phyloP scores from a whole-genome alignment of 2,797 vertebrate species.

The Alectoris magna region DNA sequence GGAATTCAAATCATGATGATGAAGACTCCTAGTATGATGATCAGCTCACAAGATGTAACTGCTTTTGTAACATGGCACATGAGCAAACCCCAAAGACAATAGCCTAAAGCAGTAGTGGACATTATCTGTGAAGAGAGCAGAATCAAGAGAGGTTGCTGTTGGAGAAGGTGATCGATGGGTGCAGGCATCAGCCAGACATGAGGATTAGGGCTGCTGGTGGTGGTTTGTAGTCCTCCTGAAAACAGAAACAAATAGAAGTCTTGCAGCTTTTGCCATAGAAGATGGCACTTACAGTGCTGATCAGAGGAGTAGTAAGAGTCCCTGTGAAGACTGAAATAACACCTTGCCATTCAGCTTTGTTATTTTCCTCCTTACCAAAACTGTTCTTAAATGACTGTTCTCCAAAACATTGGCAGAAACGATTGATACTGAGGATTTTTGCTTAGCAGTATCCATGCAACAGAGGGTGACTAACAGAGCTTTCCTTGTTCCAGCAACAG shows the following conservation, averaged over 20 bases:
- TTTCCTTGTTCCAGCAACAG: neutral
- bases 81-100: conserved; percentile 50
- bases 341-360: neutral
- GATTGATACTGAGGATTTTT: neutral
- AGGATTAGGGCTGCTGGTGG: conserved; percentile 36
- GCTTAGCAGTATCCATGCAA: neutral
- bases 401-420: neutral
- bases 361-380: neutral
- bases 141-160: neutral
- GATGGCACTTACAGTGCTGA: neutral
- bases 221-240: neutral
- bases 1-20: conserved; percentile 4
- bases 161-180: neutral
- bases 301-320: neutral
- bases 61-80: conserved; percentile 23
- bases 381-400: neutral
- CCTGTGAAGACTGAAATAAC: neutral
- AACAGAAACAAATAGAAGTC: neutral
- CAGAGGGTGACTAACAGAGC: neutral
- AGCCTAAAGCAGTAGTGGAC: conserved; percentile 16
- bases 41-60: neutral
- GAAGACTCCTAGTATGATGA: neutral
- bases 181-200: conserved; percentile 12
- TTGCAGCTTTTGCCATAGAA: conserved; percentile 4
- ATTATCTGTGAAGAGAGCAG: neutral